These are phyloP conservation scores for Serranus cabrilla DNA, from an alignment of 2,797 vertebrate species.

Conservation along the genomic window DNA sequence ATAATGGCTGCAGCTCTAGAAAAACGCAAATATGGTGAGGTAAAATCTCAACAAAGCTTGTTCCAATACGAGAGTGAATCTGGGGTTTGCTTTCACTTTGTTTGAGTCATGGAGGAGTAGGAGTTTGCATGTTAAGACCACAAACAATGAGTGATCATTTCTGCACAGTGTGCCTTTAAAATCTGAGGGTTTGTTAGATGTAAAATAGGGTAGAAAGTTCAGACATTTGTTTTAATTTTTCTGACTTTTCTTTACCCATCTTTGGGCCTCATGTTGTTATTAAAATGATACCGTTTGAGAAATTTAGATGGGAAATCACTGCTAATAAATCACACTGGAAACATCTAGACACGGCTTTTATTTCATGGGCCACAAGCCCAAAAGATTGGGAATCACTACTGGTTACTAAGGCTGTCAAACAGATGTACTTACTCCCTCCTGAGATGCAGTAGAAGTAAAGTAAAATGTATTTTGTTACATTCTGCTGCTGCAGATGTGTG, in stretches of 20 bases:
- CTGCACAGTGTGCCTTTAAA: background rate
- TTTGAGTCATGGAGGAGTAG: too few relatives aligned
- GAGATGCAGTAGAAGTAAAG: background rate
- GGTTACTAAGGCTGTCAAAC: background rate
- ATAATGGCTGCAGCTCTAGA: too few relatives aligned
- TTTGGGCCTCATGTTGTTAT: background rate
- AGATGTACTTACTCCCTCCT: background rate
- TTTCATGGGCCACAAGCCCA: background rate
- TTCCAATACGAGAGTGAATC: too few relatives aligned
- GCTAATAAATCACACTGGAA: background rate
- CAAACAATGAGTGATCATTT: too few relatives aligned
- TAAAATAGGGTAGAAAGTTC: background rate
- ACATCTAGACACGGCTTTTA: background rate
- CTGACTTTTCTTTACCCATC: background rate
- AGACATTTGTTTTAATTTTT: background rate
- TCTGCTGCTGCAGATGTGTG: constrained; percentile 1
- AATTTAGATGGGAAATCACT: background rate
- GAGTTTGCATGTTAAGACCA: too few relatives aligned
- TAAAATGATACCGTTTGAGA: background rate
- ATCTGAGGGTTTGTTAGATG: background rate
- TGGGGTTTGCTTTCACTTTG: too few relatives aligned
- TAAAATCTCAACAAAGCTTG: too few relatives aligned
- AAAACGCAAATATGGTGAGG: too few relatives aligned
- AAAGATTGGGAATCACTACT: background rate
- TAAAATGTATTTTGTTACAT: background rate